Conservation (phyloP, 2,113 vertebrate species). For the Pygoscelis adeliae region DNA sequence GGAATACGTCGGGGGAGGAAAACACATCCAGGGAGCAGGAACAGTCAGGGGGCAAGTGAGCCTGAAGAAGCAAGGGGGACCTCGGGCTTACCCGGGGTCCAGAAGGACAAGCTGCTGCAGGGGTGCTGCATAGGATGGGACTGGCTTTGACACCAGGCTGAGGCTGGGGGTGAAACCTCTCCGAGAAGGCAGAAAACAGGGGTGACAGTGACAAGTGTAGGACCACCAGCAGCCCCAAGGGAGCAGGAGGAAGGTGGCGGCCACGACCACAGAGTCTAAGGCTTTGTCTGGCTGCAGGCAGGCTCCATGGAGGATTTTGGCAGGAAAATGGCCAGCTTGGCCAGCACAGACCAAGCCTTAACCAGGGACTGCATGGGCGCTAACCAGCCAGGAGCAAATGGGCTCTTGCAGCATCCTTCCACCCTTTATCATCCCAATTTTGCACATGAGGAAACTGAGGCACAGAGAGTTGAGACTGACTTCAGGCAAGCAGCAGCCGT, state of each 20-base stretch:
- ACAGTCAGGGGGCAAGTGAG: background rate
- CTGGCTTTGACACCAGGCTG: background rate
- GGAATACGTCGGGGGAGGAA: fast-evolving
- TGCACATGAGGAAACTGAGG: background rate
- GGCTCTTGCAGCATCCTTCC: background rate
- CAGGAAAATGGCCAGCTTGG: background rate
- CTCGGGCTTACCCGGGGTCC: background rate
- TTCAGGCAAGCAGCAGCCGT: background rate
- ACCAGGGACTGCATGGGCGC: background rate
- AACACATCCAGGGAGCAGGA: background rate
- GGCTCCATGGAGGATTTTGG: background rate
- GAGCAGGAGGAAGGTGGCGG: background rate
- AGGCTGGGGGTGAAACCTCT: background rate
- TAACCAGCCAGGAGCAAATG: fast-evolving
- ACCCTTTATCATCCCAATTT: background rate
- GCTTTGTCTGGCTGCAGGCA: background rate
- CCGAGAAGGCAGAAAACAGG: background rate
- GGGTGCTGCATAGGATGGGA: no score
- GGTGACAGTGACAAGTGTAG: background rate
- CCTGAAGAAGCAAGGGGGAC: background rate
- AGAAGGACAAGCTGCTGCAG: background rate
- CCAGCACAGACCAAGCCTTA: background rate
- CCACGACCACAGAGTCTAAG: background rate
- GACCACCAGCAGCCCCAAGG: background rate
- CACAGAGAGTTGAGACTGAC: background rate